phyloP scores from a whole-genome alignment of 2,113 vertebrate genomes.

The Papio anubis region DNA sequence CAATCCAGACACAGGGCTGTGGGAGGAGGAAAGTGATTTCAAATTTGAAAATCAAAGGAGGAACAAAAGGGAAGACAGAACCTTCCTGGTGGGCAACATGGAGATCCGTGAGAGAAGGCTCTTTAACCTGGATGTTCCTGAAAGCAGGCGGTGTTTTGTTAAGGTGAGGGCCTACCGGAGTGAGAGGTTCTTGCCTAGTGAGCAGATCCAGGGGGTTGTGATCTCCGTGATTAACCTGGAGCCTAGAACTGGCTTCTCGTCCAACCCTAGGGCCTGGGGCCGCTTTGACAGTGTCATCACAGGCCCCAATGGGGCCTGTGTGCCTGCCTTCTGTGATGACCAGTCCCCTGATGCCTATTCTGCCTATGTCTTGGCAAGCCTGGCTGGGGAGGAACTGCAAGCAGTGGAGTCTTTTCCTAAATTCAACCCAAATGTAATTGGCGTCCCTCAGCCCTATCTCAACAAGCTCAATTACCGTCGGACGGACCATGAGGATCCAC shows the following conservation, averaged over 20 bases:
- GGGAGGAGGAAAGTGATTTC: constrained; percentile 96
- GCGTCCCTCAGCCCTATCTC: constrained; percentile 95
- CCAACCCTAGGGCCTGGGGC: constrained; percentile 97
- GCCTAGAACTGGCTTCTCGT: constrained; percentile 91
- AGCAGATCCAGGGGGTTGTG: constrained; percentile 95
- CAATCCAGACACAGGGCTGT: constrained; percentile 95
- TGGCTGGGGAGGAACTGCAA: constrained; percentile 97
- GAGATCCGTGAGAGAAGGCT: constrained; percentile 96
- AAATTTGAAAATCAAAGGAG: constrained; percentile 87
- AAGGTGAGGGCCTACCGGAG: constrained; percentile 95
- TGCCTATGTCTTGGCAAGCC: constrained; percentile 93
- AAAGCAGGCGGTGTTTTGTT: constrained; percentile 94
- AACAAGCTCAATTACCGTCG: constrained; percentile 94
- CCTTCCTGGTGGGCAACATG: constrained; percentile 98
- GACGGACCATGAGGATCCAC: constrained; percentile 92
- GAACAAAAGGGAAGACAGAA: constrained; percentile 92
- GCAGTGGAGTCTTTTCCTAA: constrained; percentile 93
- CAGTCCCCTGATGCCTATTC: constrained; percentile 92
- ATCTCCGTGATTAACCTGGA: constrained; percentile 96
- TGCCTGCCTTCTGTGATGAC: constrained; percentile 97
- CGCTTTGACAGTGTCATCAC: constrained; percentile 96
- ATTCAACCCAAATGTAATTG: constrained; percentile 92
- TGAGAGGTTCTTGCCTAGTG: constrained; percentile 94
- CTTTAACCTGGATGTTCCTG: constrained; percentile 97
- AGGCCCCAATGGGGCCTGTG: constrained; percentile 92